Base-by-base conservation (phyloP, 2,797 vertebrate genomes). In the Danio albolineatus region DNA sequence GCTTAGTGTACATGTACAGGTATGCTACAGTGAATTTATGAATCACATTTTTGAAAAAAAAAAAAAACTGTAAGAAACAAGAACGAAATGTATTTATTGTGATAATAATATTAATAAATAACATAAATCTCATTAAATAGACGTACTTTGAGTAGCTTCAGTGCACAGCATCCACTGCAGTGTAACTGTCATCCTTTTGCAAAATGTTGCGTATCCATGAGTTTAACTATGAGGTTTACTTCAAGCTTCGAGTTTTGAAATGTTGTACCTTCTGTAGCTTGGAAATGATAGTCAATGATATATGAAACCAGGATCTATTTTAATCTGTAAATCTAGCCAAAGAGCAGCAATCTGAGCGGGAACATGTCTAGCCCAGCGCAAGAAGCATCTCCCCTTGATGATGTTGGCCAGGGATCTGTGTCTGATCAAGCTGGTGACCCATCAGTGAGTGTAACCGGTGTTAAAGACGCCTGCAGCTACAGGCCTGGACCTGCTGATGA, bases 381-480 rank as follows among this genome's bases (percentile, higher is more conserved):
- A 67, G 70, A 59, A 57, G 14, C 53, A 71, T 73, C 83, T 78
- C 59, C 43, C 81, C 82, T 86, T 86, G 84, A 85, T 86, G 80
- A 90, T 79, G 43, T 64, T 65, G 81, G 86, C 81, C 80, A 73
- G 60, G 83, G 82, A 84, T 82, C 75, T 82, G 82, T 74, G 64
- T 80, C 70, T 65, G 81, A 80, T 81, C 46, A 79, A 73, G 21
- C 48, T 38, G 48, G 78, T 69, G 78, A 75, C 65, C 71, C 67
- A 81, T 82, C 69, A 69, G 69, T 83, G 80, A 85, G 74, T 82
- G 74, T 83, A 80, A 85, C 76, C 79, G 74, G 83, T 71, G 53
- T 86, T 88, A 89, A 88, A 82, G 85, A 89, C 86, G 85, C 74
- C 78, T 60, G 79, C 62, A 75, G 49, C 21, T 54, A 73, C 56